Base-by-base conservation (phyloP, 2,888 invertebrate species). In the Athrips mouffetella region DNA sequence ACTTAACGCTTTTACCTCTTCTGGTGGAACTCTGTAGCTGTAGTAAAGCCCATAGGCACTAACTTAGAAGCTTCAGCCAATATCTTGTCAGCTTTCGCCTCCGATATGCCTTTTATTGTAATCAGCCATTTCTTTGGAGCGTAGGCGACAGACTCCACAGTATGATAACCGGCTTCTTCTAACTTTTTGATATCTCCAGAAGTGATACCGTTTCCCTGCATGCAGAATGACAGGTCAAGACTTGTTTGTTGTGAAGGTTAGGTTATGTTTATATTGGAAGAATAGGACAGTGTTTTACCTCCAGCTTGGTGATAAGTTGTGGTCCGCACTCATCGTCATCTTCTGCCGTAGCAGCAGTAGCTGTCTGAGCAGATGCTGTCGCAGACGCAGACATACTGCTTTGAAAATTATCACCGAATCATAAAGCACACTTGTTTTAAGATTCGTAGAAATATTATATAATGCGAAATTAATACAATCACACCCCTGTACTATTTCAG, bases 11-110 rank as follows among this genome's bases (percentile, higher is more conserved):
- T 1, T 18, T 62, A 88, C 89, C 99, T 91, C 77, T 96, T 98
- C 70, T 96, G 94, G 78, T 98, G 97, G 73, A 98, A 96, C 64
- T 97, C 97, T 2, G 98, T 96, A 0, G 99, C 99, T 20, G 98
- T 98, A 3, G 98, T 98, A 70, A 99, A 99, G 0, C 99, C 99
- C 95, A 99, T 97, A 0, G 97, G 97, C 0, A 99, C 97, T 30
- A 97, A 78, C 78, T 99, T 99, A 0, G 93, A 91, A 1, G 98
- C 98, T 83, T 98, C 98, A 2, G 91, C 90, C 50, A 97, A 70
- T 57, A 98, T 92, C 87, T 98, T 98, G 56, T 99, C 99, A 8
- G 98, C 98, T 80, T 99, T 99, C 0, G 95, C 95, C 73, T 99
- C 99, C 40, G 98, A 98, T 58, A 99, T 96, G 0, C 99, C 99